Evolutionary conservation across 2,888 invertebrate genomes (phyloP), one percentile per base, ranked within the genome.

Genomic region (Acronicta alni): DNA sequence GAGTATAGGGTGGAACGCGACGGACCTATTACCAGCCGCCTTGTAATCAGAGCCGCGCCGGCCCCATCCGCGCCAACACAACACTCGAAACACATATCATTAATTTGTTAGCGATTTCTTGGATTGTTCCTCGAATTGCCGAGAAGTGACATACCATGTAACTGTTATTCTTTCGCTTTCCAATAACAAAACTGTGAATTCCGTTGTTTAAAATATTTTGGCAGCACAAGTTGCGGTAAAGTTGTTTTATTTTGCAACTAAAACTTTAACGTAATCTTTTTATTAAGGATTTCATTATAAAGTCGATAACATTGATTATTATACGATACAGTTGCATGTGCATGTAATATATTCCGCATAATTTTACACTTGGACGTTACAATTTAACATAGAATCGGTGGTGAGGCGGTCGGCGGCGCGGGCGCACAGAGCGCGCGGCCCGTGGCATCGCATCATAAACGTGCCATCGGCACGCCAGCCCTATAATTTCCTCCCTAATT

Each of bases 1-100:
- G 93, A 93, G 89, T 94, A 92, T 93, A 92, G 93, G 93, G 91
- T 93, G 91, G 88, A 89, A 85, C 88, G 86, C 89, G 88, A 83
- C 86, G 87, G 87, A 77, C 82, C 87, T 88, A 92, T 93, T 92
- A 91, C 89, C 81, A 75, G 62, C 86, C 80, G 90, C 90, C 91
- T 90, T 94, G 88, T 94, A 92, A 95, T 94, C 95, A 89, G 85
- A 85, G 84, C 81, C 69, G 78, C 79, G 84, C 86, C 81, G 80
- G 81, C 84, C 82, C 86, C 86, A 82, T 79, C 82, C 81, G 82
- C 83, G 81, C 80, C 83, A 80, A 79, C 81, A 82, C 80, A 75
- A 72, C 76, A 77, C 65, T 77, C 73, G 76, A 72, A 78, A 81
- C 78, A 81, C 83, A 84, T 87, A 84, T 87, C 87, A 91, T 92